Evolutionary conservation across 2,113 vertebrate species (phyloP).

Genomic region (Pelusios castaneus): DNA sequence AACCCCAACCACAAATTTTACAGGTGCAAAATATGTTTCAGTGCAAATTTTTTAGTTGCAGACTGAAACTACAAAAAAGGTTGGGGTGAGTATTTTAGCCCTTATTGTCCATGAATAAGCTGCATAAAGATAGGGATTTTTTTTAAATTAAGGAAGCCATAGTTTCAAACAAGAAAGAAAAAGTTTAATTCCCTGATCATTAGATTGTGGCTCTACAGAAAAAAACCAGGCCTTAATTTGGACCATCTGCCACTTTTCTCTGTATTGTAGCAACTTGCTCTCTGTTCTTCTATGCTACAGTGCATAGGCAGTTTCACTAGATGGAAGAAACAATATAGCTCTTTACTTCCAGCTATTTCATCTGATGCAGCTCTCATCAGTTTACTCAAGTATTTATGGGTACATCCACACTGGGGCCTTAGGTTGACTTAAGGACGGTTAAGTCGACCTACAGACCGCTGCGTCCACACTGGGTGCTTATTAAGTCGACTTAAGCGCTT

Average conservation of each 20-base stretch:
- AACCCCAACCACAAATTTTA: not conserved
- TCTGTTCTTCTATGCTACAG: not conserved
- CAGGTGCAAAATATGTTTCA: not conserved
- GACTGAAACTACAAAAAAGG: not conserved
- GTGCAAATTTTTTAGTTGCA: not conserved
- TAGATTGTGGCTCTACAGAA: not conserved
- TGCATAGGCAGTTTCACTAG: not conserved
- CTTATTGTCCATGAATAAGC: not conserved
- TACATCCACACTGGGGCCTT: too few species aligned
- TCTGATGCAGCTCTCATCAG: not conserved
- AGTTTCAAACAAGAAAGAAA: not conserved
- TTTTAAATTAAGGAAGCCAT: not conserved
- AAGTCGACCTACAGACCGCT: too few species aligned
- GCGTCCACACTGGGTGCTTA: too few species aligned
- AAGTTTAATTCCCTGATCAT: not conserved
- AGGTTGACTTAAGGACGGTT: too few species aligned
- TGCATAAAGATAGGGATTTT: not conserved
- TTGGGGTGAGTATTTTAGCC: not conserved
- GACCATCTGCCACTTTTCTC: not conserved
- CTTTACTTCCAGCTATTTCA: slow-evolving; percentile 17
- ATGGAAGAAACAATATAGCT: not conserved
- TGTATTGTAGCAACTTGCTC: not conserved
- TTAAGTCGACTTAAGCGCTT: too few species aligned
- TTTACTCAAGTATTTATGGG: slow-evolving; percentile 38
- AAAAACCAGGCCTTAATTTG: not conserved